Evolutionary conservation across 2,113 vertebrate species (phyloP).

Genomic region (Galeopterus variegatus): DNA sequence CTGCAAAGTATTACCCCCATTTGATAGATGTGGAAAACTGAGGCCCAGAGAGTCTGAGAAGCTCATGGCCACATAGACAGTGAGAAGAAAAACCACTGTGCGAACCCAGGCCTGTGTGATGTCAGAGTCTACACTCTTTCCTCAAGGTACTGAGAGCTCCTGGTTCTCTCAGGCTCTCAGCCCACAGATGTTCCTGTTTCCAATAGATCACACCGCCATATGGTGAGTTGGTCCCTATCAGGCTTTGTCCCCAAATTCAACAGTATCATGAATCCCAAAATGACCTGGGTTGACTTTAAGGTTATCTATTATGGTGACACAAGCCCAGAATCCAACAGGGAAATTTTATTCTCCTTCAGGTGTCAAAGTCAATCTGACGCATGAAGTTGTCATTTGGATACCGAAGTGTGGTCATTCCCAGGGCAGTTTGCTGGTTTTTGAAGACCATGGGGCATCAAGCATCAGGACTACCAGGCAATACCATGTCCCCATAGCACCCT

Average conservation of each 20-base stretch:
- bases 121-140: background rate
- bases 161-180: background rate
- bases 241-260: background rate
- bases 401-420: background rate
- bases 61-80: background rate
- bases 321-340: background rate
- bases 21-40: background rate
- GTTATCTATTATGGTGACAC: background rate
- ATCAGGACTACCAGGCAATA: background rate
- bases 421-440: background rate
- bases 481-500: accelerated
- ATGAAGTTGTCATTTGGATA: background rate
- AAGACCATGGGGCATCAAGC: background rate
- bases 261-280: background rate
- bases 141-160: background rate
- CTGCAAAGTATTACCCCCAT: background rate
- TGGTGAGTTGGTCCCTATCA: no score
- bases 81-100: background rate
- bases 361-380: background rate
- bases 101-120: background rate
- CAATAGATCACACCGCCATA: background rate
- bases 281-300: background rate
- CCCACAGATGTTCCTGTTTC: background rate
- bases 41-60: background rate
- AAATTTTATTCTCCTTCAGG: background rate